Evolutionary conservation across 2,888 invertebrate species (phyloP).

Genomic region (Cremastinae sp.): DNA sequence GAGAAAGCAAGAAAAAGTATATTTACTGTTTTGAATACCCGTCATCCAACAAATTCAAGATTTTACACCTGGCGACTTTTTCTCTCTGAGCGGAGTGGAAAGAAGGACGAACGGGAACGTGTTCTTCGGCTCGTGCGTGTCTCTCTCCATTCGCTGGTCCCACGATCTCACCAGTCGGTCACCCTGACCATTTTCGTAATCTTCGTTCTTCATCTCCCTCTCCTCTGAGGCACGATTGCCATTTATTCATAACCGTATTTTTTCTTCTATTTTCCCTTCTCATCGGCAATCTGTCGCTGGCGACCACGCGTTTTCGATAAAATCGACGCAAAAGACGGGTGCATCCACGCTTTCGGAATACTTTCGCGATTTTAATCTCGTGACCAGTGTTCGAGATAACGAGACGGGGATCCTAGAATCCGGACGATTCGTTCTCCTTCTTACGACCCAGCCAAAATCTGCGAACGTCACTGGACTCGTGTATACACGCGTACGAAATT

Average conservation of each 20-base stretch:
- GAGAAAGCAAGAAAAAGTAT: too few species aligned
- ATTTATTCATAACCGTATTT: conserved; percentile 5
- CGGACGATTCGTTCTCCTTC: too few species aligned
- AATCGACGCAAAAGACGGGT: neutral
- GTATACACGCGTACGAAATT: too few species aligned
- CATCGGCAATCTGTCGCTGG: neutral
- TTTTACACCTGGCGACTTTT: conserved; percentile 54
- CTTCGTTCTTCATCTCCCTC: conserved; percentile 27
- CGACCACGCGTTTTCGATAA: conserved; percentile 15
- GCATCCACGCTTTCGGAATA: too few species aligned
- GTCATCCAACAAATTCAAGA: conserved; percentile 47
- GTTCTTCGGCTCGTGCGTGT: conserved; percentile 24
- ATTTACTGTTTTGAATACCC: conserved; percentile 17
- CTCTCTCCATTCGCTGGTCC: conserved; percentile 37
- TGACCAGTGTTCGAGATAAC: too few species aligned
- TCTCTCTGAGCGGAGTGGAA: conserved; percentile 34
- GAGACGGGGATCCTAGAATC: too few species aligned
- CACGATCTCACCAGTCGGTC: conserved; percentile 50
- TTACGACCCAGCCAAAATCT: too few species aligned
- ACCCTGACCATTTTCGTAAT: conserved; percentile 53
- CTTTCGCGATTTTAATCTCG: too few species aligned
- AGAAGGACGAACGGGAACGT: conserved; percentile 41
- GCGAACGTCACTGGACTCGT: too few species aligned
- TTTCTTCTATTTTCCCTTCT: neutral
- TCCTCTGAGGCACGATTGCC: neutral